phyloP scores from a whole-genome alignment of 2,888 invertebrate species.

The Drosophila borborema region DNA sequence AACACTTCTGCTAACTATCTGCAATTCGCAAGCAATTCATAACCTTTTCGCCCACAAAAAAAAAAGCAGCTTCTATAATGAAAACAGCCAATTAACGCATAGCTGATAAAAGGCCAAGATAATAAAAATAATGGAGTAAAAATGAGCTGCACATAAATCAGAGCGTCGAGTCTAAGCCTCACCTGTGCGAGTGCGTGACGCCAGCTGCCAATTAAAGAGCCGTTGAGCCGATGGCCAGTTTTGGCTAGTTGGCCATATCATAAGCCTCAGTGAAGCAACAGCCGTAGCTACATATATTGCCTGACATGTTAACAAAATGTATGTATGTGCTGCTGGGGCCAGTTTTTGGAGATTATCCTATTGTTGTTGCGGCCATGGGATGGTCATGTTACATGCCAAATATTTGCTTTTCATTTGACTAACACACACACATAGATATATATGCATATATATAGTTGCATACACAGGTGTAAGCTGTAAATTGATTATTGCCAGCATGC shows the following conservation, averaged over 20 bases:
- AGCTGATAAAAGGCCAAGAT: constrained; percentile 23
- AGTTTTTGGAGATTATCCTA: constrained; percentile 40
- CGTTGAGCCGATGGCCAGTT: neutral
- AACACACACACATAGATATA: constrained; percentile 26
- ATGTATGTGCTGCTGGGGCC: constrained; percentile 15
- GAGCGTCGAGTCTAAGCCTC: neutral
- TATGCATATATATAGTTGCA: neutral
- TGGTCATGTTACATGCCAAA: constrained; percentile 68
- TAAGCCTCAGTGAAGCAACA: neutral
- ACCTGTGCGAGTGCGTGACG: constrained; percentile 39
- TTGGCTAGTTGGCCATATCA: neutral
- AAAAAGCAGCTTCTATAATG: neutral
- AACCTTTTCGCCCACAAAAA: neutral
- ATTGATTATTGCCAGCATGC: constrained; percentile 66
- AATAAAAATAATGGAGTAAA: constrained; percentile 36
- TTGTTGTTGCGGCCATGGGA: constrained; percentile 29
- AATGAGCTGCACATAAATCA: constrained; percentile 55
- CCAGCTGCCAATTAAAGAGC: constrained; percentile 43
- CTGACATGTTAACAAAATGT: constrained; percentile 54
- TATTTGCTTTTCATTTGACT: constrained; percentile 76
- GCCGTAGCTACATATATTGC: neutral
- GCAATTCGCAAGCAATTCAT: neutral
- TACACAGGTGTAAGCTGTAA: constrained; percentile 50
- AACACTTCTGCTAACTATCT: neutral
- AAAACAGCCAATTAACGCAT: constrained; percentile 38